A percentile compares a stretch with the other conserved stretches of the same genome.
These are phyloP conservation scores for Heliconius charithonia DNA, from an alignment of 2,888 invertebrate genomes.

Conservation along the genomic window DNA sequence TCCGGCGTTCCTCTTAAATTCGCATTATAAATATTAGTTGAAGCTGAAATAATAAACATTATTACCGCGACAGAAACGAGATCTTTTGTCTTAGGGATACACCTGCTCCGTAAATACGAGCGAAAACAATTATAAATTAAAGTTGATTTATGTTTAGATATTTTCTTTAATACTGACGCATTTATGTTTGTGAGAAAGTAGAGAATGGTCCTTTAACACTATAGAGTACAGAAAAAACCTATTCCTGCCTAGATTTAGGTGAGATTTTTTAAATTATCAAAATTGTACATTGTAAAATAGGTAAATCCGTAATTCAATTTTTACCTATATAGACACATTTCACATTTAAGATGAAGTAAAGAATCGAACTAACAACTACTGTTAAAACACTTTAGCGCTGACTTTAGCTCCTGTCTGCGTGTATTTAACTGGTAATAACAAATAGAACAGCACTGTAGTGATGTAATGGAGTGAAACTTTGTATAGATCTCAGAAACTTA, in stretches of 20 bases:
- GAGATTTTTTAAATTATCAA: no score
- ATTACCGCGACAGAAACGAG: slow-evolving; percentile 49
- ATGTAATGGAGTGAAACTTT: not conserved
- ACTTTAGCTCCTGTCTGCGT: not conserved
- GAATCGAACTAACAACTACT: not conserved
- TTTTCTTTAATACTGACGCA: not conserved
- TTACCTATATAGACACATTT: no score
- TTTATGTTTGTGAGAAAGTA: not conserved
- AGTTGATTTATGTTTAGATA: not conserved
- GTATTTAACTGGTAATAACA: no score
- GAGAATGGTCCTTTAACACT: not conserved
- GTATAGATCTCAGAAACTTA: not conserved
- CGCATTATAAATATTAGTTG: slow-evolving; percentile 50
- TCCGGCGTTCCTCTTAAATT: slow-evolving; percentile 28
- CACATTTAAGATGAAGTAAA: no score
- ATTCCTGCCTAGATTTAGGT: not conserved
- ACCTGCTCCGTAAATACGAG: slow-evolving; percentile 46
- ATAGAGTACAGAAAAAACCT: not conserved
- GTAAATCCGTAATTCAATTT: no score
- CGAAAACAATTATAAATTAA: slow-evolving; percentile 28
- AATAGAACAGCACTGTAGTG: not conserved
- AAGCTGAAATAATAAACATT: slow-evolving; percentile 51
- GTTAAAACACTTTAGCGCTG: not conserved
- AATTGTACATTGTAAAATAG: no score
- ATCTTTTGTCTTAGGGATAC: slow-evolving; percentile 50